Conservation (phyloP, 2,113 vertebrate species). For the Myiozetetes cayanensis region DNA sequence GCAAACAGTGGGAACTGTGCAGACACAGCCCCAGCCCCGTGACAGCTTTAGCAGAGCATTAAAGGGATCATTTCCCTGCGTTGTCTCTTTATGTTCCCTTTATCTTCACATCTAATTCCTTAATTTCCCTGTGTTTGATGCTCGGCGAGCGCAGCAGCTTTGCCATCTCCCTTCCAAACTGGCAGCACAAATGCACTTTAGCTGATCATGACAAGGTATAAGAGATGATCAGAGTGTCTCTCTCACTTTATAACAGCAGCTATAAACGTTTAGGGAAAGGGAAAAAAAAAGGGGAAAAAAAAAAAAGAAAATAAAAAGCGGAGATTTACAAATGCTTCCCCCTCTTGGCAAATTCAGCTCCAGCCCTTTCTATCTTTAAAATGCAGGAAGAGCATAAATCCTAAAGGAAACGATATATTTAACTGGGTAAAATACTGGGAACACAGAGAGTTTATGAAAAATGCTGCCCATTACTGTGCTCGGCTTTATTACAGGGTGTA, state of each 20-base stretch:
- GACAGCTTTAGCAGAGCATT: background rate
- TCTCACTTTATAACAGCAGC: background rate
- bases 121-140: background rate
- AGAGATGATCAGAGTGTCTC: background rate
- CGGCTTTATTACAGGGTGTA: background rate
- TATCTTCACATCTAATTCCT: background rate
- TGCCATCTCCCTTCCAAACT: rapidly evolving
- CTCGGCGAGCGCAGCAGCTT: background rate
- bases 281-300: background rate
- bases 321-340: background rate
- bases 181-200: background rate
- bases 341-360: background rate
- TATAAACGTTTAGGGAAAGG: background rate
- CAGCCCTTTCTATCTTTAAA: background rate
- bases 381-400: background rate
- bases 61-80: background rate
- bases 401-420: background rate
- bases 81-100: background rate
- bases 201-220: background rate
- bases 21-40: background rate
- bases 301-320: background rate
- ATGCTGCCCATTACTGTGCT: background rate
- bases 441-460: background rate
- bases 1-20: background rate
- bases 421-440: background rate